Evolutionary conservation across 2,113 vertebrate species (phyloP), one percentile per base, ranked within the genome.

Genomic region (Lagenorhynchus albirostris): DNA sequence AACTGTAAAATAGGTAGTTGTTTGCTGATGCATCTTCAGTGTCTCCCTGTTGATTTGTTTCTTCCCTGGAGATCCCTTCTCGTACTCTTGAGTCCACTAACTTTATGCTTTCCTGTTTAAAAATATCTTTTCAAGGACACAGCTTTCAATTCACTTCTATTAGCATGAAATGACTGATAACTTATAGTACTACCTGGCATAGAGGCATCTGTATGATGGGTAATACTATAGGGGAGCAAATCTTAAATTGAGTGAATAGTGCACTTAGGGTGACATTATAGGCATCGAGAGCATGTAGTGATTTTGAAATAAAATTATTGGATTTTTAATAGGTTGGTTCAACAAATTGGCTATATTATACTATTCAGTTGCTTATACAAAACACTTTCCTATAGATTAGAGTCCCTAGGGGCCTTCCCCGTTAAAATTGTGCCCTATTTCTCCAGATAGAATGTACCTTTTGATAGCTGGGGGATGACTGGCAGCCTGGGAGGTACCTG

Each of bases 261-360:
- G 17, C 41, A 83, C 82, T 88, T 73, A 79, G 38, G 31, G 31
- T 47, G 6, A 63, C 82, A 84, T 88, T 23, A n/a, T 12, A 85
- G 29, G 12, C 53, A 85, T 70, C 0, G 0, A 80, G 70, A 76
- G n/a, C 73, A 70, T 31, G 81, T 20, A 38, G 60, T 14, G 63
- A 79, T 70, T 47, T 76, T 97, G 21, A 82, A 94, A 91, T 83
- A 70, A 83, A 83, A 94, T 79, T 17, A 41, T 13, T 84, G 36
- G 38, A n/a, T 92, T 44, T 91, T 44, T 21, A 79, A 85, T 67
- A 81, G 26, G 21, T 44, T 44, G 58, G 29, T 44, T 76, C 38
- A 84, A 84, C 38, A 76, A 65, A 94, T 12, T 58, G 15, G 25
- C 79, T 88, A 41, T 23, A 26, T 20, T 33, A 36, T 50, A 86